Conservation (phyloP, 2,888 invertebrate genomes). For the Gymnoscelis rufifasciata region DNA sequence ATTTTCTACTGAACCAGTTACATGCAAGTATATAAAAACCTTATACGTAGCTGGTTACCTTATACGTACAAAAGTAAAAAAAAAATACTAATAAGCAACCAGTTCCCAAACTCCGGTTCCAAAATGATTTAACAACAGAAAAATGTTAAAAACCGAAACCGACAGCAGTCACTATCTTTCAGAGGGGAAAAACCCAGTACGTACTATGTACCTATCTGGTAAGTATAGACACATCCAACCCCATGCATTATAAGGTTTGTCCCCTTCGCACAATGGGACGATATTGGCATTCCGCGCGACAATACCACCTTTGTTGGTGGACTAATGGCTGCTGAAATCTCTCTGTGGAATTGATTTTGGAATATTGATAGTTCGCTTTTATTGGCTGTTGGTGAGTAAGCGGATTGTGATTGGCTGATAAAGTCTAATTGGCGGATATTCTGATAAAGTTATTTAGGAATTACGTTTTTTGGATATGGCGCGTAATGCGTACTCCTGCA, state of each 20-base stretch:
- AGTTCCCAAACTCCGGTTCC: too few relatives aligned
- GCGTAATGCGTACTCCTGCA: too few relatives aligned
- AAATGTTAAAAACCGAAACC: neutral
- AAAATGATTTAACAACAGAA: too few relatives aligned
- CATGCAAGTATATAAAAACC: too few relatives aligned
- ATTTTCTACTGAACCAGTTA: too few relatives aligned
- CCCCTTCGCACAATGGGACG: conserved; percentile 48
- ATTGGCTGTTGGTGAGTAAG: conserved; percentile 22
- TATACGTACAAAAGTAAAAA: too few relatives aligned
- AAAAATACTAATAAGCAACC: too few relatives aligned
- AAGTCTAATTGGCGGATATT: too few relatives aligned
- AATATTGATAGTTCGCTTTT: conserved; percentile 30
- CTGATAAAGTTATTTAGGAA: too few relatives aligned
- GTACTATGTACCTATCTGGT: neutral
- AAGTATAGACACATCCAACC: neutral
- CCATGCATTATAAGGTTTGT: conserved; percentile 10
- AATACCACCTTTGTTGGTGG: conserved; percentile 54
- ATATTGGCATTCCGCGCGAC: conserved; percentile 68
- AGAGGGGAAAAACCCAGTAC: conserved; percentile 2
- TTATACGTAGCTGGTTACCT: too few relatives aligned
- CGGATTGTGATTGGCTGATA: conserved; percentile 10
- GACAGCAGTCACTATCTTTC: neutral
- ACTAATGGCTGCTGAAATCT: conserved; percentile 70
- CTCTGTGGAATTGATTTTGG: conserved; percentile 48
- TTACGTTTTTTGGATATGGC: too few relatives aligned